Evolutionary conservation across 2,113 vertebrate species (phyloP), one percentile per base, ranked within the genome.

Genomic region (Gila orcuttii): DNA sequence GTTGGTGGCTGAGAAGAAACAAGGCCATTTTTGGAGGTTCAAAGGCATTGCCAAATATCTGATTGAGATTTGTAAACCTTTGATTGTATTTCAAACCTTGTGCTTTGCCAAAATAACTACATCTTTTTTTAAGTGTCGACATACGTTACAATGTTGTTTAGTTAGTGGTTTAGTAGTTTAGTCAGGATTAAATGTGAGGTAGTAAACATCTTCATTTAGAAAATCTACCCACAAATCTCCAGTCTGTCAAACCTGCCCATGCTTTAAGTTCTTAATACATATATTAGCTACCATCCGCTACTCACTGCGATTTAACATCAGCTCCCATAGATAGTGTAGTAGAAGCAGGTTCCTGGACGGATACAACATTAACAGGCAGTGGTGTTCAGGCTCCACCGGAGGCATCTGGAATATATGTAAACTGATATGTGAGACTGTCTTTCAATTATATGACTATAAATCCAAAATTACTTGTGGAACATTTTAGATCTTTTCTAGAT

Each of bases 111-210:
- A 57, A 73, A 81, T 21, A 87, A 52, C 10, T 9, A 52, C 76
- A 85, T 77, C 74, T 42, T 82, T 87, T 71, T 74, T 82, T 87
- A 59, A 62, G 83, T 88, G 28, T 50, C 0, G 69, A 59, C 60
- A 45, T 77, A 79, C 50, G 28, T 11, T 82, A 85, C 15, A 50
- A 89, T 55, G 64, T 88, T 86, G 83, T 23, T 47, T 21, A 31
- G 45, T 75, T 75, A 50, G n/a, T 75, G 23, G 42, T 75, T 75
- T 15, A 75, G 42, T 28, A 66, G 11, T 42, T 79, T 45, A 57
- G 79, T 83, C 89, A 84, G 75, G 74, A 88, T 87, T 84, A 81
- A 88, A 85, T 39, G 82, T 84, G 91, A 93, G 90, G 92, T 91
- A 93, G 91, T 91, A 88, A 90, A 83, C 69, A 89, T 85, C 83